phyloP scores from a whole-genome alignment of 2,888 invertebrate genomes.

The Chalcis sispes region DNA sequence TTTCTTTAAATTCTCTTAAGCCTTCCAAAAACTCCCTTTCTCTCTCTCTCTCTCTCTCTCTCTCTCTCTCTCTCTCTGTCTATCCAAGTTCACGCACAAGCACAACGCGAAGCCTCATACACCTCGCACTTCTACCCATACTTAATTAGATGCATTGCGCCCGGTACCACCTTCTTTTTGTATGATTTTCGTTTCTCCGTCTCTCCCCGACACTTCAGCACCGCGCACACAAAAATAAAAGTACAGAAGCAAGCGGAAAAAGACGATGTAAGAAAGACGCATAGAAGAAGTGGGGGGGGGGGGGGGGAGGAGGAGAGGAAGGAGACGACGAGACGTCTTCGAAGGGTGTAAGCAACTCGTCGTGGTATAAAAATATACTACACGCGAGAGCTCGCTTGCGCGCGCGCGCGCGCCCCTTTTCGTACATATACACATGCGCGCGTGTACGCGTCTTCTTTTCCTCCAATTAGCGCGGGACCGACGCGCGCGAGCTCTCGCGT shows the following conservation, averaged over 20 bases:
- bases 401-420: too few relatives aligned
- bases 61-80: too few relatives aligned
- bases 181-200: background rate
- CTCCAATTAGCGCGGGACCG: slow-evolving; percentile 74
- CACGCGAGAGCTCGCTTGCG: too few relatives aligned
- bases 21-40: too few relatives aligned
- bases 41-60: too few relatives aligned
- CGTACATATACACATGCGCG: slow-evolving; percentile 62
- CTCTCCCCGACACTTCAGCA: background rate
- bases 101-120: background rate
- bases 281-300: too few relatives aligned
- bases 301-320: too few relatives aligned
- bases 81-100: too few relatives aligned
- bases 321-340: background rate
- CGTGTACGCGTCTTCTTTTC: slow-evolving; percentile 57
- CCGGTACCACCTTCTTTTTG: too few relatives aligned
- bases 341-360: background rate
- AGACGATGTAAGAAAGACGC: too few relatives aligned
- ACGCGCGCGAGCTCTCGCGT: slow-evolving; percentile 62
- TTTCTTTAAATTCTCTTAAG: too few relatives aligned
- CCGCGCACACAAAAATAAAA: background rate
- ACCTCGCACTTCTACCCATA: background rate
- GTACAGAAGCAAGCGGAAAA: too few relatives aligned
- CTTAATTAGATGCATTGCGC: background rate
- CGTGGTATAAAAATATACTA: slow-evolving; percentile 41